Evolutionary conservation across 1,140 invertebrate genomes (phyloP).

Genomic region (Amyelois transitella): DNA sequence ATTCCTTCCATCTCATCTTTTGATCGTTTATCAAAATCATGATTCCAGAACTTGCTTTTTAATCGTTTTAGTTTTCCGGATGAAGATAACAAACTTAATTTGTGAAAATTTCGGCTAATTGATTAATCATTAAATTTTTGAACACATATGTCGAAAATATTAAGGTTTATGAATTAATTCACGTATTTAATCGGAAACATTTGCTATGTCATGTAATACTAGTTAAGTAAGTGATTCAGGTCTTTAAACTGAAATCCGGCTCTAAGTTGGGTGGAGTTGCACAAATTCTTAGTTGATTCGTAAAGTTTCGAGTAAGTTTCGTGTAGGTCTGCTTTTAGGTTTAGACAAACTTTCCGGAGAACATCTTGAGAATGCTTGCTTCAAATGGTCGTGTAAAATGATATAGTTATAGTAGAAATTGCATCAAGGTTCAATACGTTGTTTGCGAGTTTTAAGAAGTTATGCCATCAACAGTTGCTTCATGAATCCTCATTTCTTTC

Average conservation of each 20-base stretch:
- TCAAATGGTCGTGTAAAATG: no score
- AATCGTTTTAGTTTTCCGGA: no score
- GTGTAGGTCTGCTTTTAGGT: conserved; percentile 4
- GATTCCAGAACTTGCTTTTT: no score
- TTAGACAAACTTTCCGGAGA: conserved; percentile 1
- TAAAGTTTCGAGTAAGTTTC: conserved; percentile 18
- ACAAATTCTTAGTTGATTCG: conserved; percentile 21
- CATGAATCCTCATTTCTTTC: not conserved
- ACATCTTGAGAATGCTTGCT: not conserved
- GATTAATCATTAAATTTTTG: no score
- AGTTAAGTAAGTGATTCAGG: conserved; percentile 14
- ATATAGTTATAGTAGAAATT: no score
- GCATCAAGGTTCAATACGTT: not conserved
- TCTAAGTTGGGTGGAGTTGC: conserved; percentile 14
- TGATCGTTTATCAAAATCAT: not conserved
- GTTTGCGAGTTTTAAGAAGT: not conserved
- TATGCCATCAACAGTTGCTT: not conserved
- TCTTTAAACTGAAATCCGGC: conserved; percentile 37
- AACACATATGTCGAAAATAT: no score
- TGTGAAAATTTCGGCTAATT: no score
- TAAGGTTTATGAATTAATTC: no score
- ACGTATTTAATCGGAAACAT: no score
- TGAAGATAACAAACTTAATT: no score
- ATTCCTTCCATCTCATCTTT: not conserved
- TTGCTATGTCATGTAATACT: conserved; percentile 4